phyloP scores from a whole-genome alignment of 2,888 invertebrate species.

The Chirona hameri region DNA sequence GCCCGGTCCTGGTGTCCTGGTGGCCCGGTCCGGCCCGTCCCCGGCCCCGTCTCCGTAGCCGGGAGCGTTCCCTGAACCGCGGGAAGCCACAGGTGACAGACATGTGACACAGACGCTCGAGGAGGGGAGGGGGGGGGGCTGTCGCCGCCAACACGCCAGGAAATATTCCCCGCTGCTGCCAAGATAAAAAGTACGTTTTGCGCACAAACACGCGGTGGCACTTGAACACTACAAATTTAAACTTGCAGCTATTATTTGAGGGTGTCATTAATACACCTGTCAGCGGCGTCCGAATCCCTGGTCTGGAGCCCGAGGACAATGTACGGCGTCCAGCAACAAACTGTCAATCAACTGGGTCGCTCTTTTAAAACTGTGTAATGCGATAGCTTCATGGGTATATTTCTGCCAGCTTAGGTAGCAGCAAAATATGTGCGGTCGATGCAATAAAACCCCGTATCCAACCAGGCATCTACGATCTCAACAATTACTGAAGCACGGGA shows the following conservation, averaged over 20 bases:
- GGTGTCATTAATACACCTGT: neutral
- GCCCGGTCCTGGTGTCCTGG: too few relatives aligned
- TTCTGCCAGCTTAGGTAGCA: neutral
- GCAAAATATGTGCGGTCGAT: neutral
- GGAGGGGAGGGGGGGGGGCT: too few relatives aligned
- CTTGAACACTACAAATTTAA: neutral
- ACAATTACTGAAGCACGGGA: neutral
- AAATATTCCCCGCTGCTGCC: too few relatives aligned
- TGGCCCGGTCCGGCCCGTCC: too few relatives aligned
- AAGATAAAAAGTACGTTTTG: too few relatives aligned
- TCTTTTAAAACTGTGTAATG: neutral
- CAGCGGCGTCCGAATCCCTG: neutral
- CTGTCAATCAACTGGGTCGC: neutral
- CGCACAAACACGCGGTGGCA: too few relatives aligned
- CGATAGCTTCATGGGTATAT: neutral
- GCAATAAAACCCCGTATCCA: neutral
- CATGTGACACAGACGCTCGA: neutral
- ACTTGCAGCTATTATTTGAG: neutral
- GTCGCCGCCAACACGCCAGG: too few relatives aligned
- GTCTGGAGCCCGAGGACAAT: neutral
- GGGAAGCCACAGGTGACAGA: neutral
- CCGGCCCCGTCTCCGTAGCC: too few relatives aligned
- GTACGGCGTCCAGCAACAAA: neutral
- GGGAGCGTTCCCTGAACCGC: too few relatives aligned
- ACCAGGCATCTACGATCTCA: neutral